Base-by-base conservation (phyloP, 2,888 invertebrate species). In the Pelosia muscerda region DNA sequence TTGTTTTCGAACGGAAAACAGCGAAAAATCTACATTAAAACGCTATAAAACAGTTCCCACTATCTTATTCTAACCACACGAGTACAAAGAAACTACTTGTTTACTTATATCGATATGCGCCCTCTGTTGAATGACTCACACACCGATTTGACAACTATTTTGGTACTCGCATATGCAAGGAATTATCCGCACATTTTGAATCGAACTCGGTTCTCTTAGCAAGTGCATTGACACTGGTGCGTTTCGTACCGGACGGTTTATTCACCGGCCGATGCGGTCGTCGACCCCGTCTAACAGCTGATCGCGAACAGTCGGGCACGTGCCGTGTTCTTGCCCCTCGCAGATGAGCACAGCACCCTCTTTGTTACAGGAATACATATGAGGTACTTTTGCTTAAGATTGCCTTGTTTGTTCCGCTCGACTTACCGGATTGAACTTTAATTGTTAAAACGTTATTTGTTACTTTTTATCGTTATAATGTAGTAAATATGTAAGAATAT, bases 231-330 rank as follows among this genome's bases (percentile, higher is more conserved):
- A 88, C 88, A 81, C 80, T 66, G 65, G 73, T 82, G 72, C 81
- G 84, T 83, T 84, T 83, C 73, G 80, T 83, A 84, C 78, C 72
- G 79, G 81, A 75, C 82, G 76, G 85, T 81, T 81, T 83, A 82
- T 79, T 86, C 84, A 83, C 86, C 85, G 86, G 77, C 82, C 82
- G 82, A 72, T 73, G 78, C 79, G 88, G 81, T 71, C 87, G 84
- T 80, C 81, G 85, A 86, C 86, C 88, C 79, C 81, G 74, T 75
- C 83, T 77, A 84, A 83, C 88, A 89, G 89, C 89, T 89, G 89
- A 88, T 89, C 85, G 83, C 74, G 75, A 72, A 65, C 74, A 74
- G 79, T 81, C 74, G 74, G 79, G 79, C 88, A 87, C 87, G 89
- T 88, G 87, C 84, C 83, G 72, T 81, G 78, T 66, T 71, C 74